These are phyloP conservation scores for Carcinoscorpius rotundicauda DNA, from an alignment of 1,140 invertebrate genomes.

Conservation along the genomic window DNA sequence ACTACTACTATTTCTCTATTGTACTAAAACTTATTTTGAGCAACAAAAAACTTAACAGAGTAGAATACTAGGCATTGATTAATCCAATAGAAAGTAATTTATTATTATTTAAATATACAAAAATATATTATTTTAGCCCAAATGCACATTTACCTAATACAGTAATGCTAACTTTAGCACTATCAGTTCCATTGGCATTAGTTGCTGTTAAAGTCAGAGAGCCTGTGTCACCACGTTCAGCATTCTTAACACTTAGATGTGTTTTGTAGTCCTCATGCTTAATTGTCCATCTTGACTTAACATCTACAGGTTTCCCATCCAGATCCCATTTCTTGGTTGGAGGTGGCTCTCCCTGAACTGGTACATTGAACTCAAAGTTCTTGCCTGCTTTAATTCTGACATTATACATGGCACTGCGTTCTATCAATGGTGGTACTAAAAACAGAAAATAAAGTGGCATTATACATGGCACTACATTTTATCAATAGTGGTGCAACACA, in stretches of 20 bases:
- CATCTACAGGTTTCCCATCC: slow-evolving; percentile 64
- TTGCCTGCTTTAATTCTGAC: slow-evolving; percentile 85
- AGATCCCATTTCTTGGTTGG: slow-evolving; percentile 85
- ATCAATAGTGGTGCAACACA: too few species aligned
- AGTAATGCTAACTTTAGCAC: slow-evolving; percentile 72
- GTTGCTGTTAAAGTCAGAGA: slow-evolving; percentile 56
- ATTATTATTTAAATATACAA: too few species aligned
- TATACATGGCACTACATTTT: too few species aligned
- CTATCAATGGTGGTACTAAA: slow-evolving; percentile 82
- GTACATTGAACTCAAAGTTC: slow-evolving; percentile 85
- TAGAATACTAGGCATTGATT: too few species aligned
- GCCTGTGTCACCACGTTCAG: slow-evolving; percentile 78
- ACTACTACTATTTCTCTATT: too few species aligned
- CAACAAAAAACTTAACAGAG: too few species aligned
- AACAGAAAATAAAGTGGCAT: too few species aligned
- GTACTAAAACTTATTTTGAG: too few species aligned
- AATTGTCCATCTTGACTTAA: slow-evolving; percentile 69
- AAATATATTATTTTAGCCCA: too few species aligned
- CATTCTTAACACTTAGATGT: slow-evolving; percentile 72
- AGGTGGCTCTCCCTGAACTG: slow-evolving; percentile 84
- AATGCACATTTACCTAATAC: slow-evolving; percentile 33
- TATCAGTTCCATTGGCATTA: slow-evolving; percentile 82
- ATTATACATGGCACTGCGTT: slow-evolving; percentile 80
- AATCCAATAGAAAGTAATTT: too few species aligned
- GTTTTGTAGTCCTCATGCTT: slow-evolving; percentile 75